A percentile compares a stretch with the other conserved stretches of the same genome.
These are phyloP conservation scores for Tiliacea aurago DNA, from an alignment of 2,888 invertebrate genomes.

Conservation along the genomic window DNA sequence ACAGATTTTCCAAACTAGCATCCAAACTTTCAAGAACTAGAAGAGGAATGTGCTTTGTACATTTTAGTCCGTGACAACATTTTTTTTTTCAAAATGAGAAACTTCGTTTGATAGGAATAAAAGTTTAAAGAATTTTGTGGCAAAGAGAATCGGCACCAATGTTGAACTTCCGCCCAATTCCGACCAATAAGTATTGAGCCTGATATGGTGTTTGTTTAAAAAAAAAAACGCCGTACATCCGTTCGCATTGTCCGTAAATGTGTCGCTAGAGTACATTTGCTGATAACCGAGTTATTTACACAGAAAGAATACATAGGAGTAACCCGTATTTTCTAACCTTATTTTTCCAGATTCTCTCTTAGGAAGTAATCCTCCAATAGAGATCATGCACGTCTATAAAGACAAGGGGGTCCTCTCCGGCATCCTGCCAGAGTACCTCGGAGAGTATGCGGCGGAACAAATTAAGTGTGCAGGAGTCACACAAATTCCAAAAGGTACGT, in stretches of 20 bases:
- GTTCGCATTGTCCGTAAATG: not conserved
- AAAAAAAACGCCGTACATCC: not conserved
- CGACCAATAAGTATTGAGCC: not conserved
- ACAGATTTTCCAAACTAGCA: no score
- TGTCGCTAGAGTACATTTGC: not conserved
- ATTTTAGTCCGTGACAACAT: no score
- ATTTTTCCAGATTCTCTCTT: slow-evolving; percentile 21
- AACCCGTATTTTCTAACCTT: not conserved
- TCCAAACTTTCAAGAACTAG: no score
- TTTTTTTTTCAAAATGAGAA: no score
- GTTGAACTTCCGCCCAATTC: not conserved
- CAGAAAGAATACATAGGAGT: not conserved
- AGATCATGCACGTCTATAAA: slow-evolving; percentile 80
- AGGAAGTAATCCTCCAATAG: slow-evolving; percentile 46
- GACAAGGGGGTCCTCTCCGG: slow-evolving; percentile 81
- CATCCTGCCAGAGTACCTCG: slow-evolving; percentile 83
- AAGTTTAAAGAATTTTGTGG: no score
- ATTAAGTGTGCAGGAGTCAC: slow-evolving; percentile 80
- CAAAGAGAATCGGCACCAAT: not conserved
- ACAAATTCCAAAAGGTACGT: slow-evolving; percentile 78
- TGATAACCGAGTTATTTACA: not conserved
- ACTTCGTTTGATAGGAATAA: no score
- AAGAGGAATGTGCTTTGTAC: no score
- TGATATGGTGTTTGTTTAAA: not conserved
- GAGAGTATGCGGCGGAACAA: slow-evolving; percentile 85